Evolutionary conservation across 2,888 invertebrate genomes (phyloP).

Genomic region (Nomada goodeniana): DNA sequence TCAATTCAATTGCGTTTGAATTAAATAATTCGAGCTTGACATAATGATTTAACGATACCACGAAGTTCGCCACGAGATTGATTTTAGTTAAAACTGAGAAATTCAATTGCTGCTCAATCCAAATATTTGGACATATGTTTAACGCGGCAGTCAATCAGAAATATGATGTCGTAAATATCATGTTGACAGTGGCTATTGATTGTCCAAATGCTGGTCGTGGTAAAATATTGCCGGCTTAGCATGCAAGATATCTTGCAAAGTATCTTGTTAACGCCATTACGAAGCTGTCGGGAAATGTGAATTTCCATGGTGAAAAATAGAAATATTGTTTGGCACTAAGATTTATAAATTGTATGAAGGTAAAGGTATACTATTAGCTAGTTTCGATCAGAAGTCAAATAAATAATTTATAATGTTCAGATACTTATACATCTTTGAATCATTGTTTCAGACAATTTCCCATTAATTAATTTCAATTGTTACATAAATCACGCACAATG

Average conservation of each 20-base stretch:
- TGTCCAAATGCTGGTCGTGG: background rate
- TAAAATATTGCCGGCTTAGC: background rate
- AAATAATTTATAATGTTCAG: no score
- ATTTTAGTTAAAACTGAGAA: background rate
- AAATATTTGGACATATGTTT: background rate
- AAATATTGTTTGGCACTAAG: no score
- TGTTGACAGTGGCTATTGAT: constrained; percentile 2
- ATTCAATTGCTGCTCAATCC: background rate
- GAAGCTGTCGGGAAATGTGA: background rate
- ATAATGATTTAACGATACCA: background rate
- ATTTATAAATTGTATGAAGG: no score
- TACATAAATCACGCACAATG: no score
- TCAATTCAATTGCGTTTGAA: background rate
- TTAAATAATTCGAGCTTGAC: background rate
- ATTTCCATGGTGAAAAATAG: background rate
- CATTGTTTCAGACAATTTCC: no score
- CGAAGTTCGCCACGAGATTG: background rate
- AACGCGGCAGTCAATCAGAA: constrained; percentile 4
- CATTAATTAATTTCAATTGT: no score
- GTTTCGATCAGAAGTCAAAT: no score
- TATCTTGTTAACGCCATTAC: background rate
- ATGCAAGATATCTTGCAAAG: background rate
- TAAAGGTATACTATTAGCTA: no score
- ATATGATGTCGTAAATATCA: constrained; percentile 8
- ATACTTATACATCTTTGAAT: no score